Evolutionary conservation across 2,113 vertebrate species (phyloP).

Genomic region (Pteruthius melanotis): DNA sequence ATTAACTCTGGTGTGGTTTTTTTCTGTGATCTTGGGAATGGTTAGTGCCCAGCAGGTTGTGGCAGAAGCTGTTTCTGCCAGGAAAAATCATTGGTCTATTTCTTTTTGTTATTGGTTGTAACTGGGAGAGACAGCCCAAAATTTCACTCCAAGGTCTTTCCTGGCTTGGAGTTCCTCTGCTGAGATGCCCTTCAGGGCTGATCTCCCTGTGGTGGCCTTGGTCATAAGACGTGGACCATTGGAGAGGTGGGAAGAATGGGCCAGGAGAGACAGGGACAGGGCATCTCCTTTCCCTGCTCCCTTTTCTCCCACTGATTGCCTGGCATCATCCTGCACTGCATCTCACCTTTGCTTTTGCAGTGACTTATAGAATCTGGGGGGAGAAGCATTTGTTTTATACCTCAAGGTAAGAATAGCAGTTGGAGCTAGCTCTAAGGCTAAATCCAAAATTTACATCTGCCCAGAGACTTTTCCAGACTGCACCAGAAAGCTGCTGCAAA

Average conservation of each 20-base stretch:
- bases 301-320: background rate
- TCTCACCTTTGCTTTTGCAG: background rate
- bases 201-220: fast-evolving
- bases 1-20: background rate
- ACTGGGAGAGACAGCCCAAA: background rate
- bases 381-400: background rate
- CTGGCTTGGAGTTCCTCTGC: background rate
- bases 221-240: background rate
- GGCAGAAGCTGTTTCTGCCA: background rate
- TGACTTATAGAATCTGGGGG: background rate
- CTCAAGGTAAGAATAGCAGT: background rate
- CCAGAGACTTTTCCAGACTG: fast-evolving
- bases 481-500: background rate
- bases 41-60: background rate
- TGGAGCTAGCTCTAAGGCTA: background rate
- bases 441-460: background rate
- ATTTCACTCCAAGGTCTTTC: background rate
- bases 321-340: background rate
- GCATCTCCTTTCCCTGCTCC: background rate
- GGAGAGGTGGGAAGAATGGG: background rate
- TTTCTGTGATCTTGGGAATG: background rate
- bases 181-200: background rate
- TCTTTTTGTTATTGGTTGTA: background rate
- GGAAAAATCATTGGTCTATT: background rate
- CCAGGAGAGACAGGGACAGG: background rate